Percentiles rank a stretch among this genome's conserved stretches.
Conservation (phyloP, 2,888 invertebrate species). For the Diabrotica balteata region DNA sequence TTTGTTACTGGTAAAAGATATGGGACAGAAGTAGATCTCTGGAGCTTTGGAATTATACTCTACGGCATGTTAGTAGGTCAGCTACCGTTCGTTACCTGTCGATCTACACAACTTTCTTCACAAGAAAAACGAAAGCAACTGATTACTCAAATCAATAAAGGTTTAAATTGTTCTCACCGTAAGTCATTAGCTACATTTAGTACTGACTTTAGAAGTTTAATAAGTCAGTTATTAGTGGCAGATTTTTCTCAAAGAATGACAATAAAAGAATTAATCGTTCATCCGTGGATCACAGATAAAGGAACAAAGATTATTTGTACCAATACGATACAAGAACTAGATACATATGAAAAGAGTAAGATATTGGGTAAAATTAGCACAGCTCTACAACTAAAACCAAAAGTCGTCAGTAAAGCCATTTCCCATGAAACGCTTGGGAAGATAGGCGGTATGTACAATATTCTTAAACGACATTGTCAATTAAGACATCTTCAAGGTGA, state of each 20-base stretch:
- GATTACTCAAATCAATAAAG: conserved; percentile 71
- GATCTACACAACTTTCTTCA: conserved; percentile 58
- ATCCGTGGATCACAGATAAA: conserved; percentile 67
- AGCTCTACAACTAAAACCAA: conserved; percentile 58
- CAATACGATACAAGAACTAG: conserved; percentile 60
- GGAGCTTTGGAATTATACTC: conserved; percentile 77
- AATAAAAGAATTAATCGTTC: conserved; percentile 65
- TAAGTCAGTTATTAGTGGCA: conserved; percentile 65
- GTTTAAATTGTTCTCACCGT: conserved; percentile 68
- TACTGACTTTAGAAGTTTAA: conserved; percentile 60
- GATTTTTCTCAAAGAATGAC: conserved; percentile 65
- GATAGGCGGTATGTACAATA: conserved; percentile 70
- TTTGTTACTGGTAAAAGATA: conserved; percentile 73
- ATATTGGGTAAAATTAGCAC: conserved; percentile 60
- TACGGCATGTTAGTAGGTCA: conserved; percentile 79
- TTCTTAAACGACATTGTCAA: conserved; percentile 55
- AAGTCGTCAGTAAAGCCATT: conserved; percentile 63
- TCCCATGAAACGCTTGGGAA: conserved; percentile 66
- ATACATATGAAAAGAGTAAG: conserved; percentile 49
- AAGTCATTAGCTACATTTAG: conserved; percentile 63
- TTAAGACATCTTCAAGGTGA: conserved; percentile 47
- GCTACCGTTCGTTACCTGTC: conserved; percentile 69
- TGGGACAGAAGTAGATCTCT: conserved; percentile 79
- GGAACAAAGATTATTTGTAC: conserved; percentile 63
- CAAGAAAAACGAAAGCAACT: conserved; percentile 68